Base-by-base conservation (phyloP, 2,113 vertebrate genomes). In the Nesospiza acunhae region DNA sequence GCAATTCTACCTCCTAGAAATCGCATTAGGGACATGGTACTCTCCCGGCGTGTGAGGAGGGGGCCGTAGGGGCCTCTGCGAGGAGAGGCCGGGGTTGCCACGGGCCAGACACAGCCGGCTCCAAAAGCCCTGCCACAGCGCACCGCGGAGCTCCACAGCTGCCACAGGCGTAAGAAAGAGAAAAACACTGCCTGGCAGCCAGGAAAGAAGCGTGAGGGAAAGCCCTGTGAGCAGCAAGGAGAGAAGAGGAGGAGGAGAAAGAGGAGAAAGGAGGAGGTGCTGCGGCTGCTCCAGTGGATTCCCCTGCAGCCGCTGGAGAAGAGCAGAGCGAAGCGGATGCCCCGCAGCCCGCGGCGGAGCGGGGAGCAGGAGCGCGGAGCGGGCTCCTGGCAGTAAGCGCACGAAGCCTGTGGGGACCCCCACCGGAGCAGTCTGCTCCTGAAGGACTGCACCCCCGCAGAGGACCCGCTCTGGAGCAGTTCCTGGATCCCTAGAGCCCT, bases 11-110 rank as follows among this genome's bases (percentile, higher is more conserved):
- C 6, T 10, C 27, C n/a, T 8, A 35, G 52, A 75, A 44, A 30
- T 1, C 26, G 9, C 2, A 1, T 10, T 15, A 26, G 0, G 1
- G 31, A 52, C 0, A 0, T 9, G 26, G 31, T 0, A 14, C 37
- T 3, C 26, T 41, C 21, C n/a, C 0, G 0, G 41, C 22, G 12
- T 19, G 47, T 7, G 49, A 10, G 24, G 3, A 55, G 31, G 15
- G 16, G 11, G 27, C 53, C n/a, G 52, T 19, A 27, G 33, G 60
- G 10, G 26, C 11, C 11, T 2, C 37, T 28, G 13, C 1, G 4
- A 78, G 63, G 30, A 60, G 24, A 5, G 3, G 62, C 30, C 0
- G 0, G 22, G 35, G 35, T 59, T 66, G 50, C 35, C 26, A 23
- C 20, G 2, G 3, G 42, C 24, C 35, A 13, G 30, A 30, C 26